Evolutionary conservation across 2,888 invertebrate species (phyloP).

Genomic region (Dusona sp.): DNA sequence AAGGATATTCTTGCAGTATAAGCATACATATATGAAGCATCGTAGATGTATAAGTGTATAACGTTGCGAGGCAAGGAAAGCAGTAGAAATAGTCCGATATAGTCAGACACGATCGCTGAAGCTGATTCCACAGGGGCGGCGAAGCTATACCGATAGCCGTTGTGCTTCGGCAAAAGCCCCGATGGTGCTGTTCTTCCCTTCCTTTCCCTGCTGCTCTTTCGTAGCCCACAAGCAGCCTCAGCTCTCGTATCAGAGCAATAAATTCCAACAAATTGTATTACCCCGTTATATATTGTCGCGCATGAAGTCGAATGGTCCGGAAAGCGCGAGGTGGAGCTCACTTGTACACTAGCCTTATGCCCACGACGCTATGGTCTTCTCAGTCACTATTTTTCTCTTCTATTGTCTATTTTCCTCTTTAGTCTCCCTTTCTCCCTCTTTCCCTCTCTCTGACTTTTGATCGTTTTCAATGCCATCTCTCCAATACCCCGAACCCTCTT

Average conservation of each 20-base stretch:
- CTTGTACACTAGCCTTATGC: conserved; percentile 58
- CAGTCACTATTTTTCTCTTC: conserved; percentile 16
- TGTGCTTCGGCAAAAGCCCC: conserved; percentile 45
- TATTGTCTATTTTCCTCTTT: conserved; percentile 18
- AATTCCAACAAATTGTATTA: conserved; percentile 81
- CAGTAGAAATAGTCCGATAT: conserved; percentile 66
- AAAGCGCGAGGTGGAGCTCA: conserved; percentile 52
- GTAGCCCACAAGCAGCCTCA: conserved; percentile 42
- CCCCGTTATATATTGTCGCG: conserved; percentile 78
- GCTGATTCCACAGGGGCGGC: conserved; percentile 72
- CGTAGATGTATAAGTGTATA: conserved; percentile 17
- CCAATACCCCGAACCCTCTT: conserved; percentile 37
- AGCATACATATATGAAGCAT: conserved; percentile 25
- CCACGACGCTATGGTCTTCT: conserved; percentile 26
- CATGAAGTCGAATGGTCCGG: conserved; percentile 76
- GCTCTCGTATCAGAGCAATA: conserved; percentile 76
- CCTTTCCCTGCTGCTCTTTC: conserved; percentile 18
- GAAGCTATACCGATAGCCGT: conserved; percentile 11
- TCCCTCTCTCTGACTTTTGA: conserved; percentile 1
- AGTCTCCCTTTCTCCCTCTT: not conserved
- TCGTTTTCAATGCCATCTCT: conserved; percentile 30
- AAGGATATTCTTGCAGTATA: conserved; percentile 12
- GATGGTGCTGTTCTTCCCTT: conserved; percentile 40
- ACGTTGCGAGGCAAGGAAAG: conserved; percentile 28
- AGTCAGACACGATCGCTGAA: conserved; percentile 73